phyloP scores from a whole-genome alignment of 2,113 vertebrate species.

The Hemicordylus capensis region DNA sequence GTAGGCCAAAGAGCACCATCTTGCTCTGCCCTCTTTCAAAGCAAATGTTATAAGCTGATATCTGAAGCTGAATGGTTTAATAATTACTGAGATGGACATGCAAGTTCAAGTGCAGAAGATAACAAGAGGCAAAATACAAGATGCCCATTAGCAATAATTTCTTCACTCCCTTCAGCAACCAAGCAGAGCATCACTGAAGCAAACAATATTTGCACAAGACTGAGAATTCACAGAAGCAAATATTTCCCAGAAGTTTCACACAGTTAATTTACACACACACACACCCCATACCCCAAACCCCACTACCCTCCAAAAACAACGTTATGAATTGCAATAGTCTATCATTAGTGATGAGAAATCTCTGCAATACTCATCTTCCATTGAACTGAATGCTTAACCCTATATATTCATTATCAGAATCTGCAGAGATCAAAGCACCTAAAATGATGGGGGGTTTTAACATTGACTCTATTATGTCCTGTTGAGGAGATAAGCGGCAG shows the following conservation, averaged over 20 bases:
- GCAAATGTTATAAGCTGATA: constrained; percentile 27
- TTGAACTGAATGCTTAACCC: constrained; percentile 6
- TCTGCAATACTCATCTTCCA: neutral
- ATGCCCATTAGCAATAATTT: constrained; percentile 9
- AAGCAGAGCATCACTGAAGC: constrained; percentile 7
- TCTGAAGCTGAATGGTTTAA: constrained; percentile 38
- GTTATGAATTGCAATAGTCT: constrained; percentile 23
- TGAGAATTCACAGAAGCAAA: neutral
- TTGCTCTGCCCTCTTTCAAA: constrained; percentile 25
- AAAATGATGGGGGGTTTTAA: constrained; percentile 9
- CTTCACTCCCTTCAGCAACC: neutral
- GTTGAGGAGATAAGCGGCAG: constrained; percentile 27
- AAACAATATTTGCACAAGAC: constrained; percentile 22
- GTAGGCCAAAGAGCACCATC: constrained; percentile 10
- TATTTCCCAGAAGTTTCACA: neutral
- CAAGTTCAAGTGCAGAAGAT: constrained; percentile 24
- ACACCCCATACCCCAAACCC: neutral
- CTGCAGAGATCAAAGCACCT: constrained; percentile 8
- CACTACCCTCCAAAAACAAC: neutral
- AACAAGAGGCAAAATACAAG: constrained; percentile 33
- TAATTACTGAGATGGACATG: constrained; percentile 26
- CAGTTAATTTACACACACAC: neutral
- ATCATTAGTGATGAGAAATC: neutral
- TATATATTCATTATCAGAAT: constrained; percentile 1
- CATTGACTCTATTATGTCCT: neutral